Evolutionary conservation across 2,888 invertebrate species (phyloP), one percentile per base, ranked within the genome.

Genomic region (Cheilosia vernalis): DNA sequence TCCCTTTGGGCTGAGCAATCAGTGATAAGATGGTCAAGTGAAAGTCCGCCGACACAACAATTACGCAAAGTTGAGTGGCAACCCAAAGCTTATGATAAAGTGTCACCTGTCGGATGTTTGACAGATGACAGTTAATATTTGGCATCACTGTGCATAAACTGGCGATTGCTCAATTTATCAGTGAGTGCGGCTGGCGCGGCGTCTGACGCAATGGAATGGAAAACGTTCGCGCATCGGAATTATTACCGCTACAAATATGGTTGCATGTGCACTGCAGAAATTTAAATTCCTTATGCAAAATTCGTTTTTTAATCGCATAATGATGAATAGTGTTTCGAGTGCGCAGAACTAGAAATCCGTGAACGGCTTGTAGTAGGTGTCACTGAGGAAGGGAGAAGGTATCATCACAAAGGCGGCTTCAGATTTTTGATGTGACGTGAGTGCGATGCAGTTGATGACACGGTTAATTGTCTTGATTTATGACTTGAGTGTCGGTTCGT

Each of bases 241-340:
- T 17, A 19, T 61, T 56, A 49, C 55, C 44, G 64, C 24, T 64
- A 55, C 21, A 55, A 37, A 55, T 51, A 55, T 51, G 42, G 56
- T 77, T 82, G 78, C 78, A 78, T 73, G 61, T 79, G 67, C 42
- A 33, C n/a, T 51, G 66, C 61, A 60, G 15, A 6, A 27, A 6
- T 27, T 27, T 40, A 15, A 55, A 70, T 70, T 80, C 67, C 33
- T 72, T 70, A 85, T 85, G 81, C 81, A 85, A 85, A 85, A 81
- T 77, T 85, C 85, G 81, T 85, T 85, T 85, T 80, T 76, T 80
- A 69, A 81, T 85, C 81, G 85, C 76, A 51, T 81, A 85, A 85
- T 85, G 81, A 85, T 74, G 47, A 78, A 67, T 63, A 67, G 63
- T 33, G 58, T 51, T 72, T 69, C 13, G 63, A 60, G 51, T 69